Evolutionary conservation across 2,888 invertebrate species (phyloP).

Genomic region (Idaea straminata): DNA sequence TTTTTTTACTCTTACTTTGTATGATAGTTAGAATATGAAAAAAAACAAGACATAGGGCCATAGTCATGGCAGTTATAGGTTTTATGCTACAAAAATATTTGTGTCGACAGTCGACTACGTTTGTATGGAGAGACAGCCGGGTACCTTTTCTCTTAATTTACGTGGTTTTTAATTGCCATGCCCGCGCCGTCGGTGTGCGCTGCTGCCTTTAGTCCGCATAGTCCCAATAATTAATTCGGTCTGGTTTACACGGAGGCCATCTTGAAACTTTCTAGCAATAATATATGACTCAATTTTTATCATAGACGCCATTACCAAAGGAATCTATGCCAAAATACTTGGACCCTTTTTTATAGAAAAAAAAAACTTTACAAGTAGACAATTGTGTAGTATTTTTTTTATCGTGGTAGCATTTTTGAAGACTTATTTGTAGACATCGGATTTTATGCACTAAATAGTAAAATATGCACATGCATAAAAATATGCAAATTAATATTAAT

Average conservation of each 20-base stretch:
- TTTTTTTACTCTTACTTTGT: no score
- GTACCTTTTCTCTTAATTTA: no score
- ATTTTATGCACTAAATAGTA: not conserved
- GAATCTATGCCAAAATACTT: constrained; percentile 25
- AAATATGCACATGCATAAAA: not conserved
- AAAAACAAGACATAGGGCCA: no score
- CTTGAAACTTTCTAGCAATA: not conserved
- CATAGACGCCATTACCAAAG: not conserved
- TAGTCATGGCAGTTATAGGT: no score
- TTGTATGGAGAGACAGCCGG: no score
- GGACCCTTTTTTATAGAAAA: constrained; percentile 22
- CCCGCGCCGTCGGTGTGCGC: no score
- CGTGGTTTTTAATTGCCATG: no score
- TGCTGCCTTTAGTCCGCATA: constrained; percentile 15
- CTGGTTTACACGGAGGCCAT: constrained; percentile 8
- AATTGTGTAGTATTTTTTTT: constrained; percentile 19
- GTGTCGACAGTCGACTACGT: no score
- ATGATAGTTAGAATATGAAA: no score
- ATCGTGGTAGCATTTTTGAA: constrained; percentile 23
- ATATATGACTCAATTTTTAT: not conserved
- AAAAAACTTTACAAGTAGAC: not conserved
- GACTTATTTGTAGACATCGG: constrained; percentile 19
- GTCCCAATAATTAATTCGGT: constrained; percentile 30
- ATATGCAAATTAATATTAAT: not conserved
- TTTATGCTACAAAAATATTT: no score